Conservation (phyloP, 2,888 invertebrate genomes). For the Oeneis ivallda region DNA sequence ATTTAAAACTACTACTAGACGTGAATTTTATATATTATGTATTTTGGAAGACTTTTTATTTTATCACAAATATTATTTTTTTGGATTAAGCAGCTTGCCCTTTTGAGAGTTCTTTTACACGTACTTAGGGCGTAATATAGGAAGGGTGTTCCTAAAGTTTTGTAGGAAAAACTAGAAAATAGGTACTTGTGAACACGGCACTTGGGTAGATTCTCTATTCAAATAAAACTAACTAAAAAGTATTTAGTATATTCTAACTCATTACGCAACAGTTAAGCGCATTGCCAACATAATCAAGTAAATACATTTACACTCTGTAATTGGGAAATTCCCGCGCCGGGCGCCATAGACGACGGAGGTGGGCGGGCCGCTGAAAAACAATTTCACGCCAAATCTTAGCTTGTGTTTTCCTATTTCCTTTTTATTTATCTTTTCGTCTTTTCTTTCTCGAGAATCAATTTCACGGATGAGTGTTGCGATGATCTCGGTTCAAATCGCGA, state of each 20-base stretch:
- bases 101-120: too few species aligned
- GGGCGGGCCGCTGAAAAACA: slow-evolving; percentile 77
- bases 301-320: slow-evolving; percentile 78
- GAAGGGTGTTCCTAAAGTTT: too few species aligned
- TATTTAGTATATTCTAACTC: slow-evolving; percentile 16
- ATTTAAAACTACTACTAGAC: too few species aligned
- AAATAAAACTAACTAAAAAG: too few species aligned
- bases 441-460: slow-evolving; percentile 81
- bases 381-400: slow-evolving; percentile 83
- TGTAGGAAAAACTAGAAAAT: too few species aligned
- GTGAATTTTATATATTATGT: too few species aligned
- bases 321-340: slow-evolving; percentile 78
- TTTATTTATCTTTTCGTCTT: slow-evolving; percentile 82
- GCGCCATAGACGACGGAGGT: slow-evolving; percentile 59
- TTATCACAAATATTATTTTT: too few species aligned
- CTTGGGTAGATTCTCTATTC: too few species aligned
- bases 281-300: slow-evolving; percentile 69
- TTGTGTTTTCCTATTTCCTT: slow-evolving; percentile 82
- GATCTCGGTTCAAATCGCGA: slow-evolving; percentile 77
- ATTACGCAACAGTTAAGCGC: slow-evolving; percentile 37
- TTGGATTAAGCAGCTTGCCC: too few species aligned
- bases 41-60: too few species aligned
- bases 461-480: slow-evolving; percentile 81
- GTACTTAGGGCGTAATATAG: too few species aligned
- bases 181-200: too few species aligned